These are phyloP conservation scores for Epizoanthus fatuus DNA, from an alignment of 92 coral and sea anemone species.

Conservation along the genomic window DNA sequence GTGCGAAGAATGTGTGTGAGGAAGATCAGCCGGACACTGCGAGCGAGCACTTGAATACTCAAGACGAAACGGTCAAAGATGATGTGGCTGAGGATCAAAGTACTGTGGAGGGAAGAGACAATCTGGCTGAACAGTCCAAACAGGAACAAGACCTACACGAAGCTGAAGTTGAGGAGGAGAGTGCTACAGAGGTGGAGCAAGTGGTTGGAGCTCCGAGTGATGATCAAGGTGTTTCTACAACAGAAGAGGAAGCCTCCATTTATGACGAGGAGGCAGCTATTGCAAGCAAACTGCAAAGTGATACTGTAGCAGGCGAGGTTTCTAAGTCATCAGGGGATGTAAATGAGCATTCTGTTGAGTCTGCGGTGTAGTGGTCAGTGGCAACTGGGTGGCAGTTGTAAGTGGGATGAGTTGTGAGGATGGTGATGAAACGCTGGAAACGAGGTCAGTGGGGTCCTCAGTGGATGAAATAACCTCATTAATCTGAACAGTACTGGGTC, in stretches of 20 bases:
- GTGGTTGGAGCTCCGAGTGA: neutral
- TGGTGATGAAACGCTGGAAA: no score
- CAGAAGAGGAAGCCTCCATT: neutral
- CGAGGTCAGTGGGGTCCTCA: no score
- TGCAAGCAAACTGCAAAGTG: neutral
- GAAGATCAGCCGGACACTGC: neutral
- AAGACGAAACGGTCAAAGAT: neutral
- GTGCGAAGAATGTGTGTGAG: neutral
- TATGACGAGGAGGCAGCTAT: neutral
- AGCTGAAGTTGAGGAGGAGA: neutral
- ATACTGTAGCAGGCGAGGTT: neutral
- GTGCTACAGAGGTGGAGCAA: neutral
- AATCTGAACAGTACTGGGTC: no score
- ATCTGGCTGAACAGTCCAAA: no score
- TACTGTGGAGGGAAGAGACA: neutral
- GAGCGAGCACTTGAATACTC: neutral
- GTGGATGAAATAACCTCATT: no score
- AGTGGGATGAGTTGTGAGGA: no score
- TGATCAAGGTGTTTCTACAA: neutral
- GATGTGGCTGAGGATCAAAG: neutral
- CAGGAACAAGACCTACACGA: neutral
- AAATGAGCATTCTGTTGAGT: slow-evolving; percentile 15
- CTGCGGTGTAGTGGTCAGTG: slow-evolving; percentile 7
- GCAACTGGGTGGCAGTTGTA: no score
- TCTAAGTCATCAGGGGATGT: neutral